Conservation (phyloP, 1,140 invertebrate genomes). For the Hesperophylax magnus region DNA sequence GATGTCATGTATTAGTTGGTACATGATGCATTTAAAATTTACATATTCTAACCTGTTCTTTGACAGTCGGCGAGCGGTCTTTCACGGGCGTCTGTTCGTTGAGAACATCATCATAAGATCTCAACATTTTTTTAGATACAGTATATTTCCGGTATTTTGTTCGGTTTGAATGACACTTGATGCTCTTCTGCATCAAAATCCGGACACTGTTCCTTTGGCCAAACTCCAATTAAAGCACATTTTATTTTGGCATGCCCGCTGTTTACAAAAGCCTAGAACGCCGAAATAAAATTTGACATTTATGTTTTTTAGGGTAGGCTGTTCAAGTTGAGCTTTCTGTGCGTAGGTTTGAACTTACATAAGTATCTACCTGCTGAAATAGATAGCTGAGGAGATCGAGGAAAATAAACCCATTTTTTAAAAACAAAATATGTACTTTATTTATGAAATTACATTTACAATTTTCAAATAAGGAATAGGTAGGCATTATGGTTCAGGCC, state of each 20-base stretch:
- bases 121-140: constrained; percentile 15
- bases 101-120: constrained; percentile 48
- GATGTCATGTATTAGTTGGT: too few relatives aligned
- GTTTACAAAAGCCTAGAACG: not conserved
- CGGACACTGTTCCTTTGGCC: not conserved
- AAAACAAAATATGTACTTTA: too few relatives aligned
- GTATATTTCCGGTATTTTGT: not conserved
- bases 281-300: not conserved
- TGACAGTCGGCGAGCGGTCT: constrained; percentile 45
- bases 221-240: constrained; percentile 18
- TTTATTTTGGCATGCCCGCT: constrained; percentile 30
- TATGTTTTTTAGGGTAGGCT: not conserved
- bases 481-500: too few relatives aligned
- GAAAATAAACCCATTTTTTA: too few relatives aligned
- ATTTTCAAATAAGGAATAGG: too few relatives aligned
- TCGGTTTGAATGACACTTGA: not conserved
- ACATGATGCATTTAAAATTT: not conserved
- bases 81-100: constrained; percentile 25
- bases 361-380: too few relatives aligned
- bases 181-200: not conserved
- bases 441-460: too few relatives aligned
- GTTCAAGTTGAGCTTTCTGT: too few relatives aligned
- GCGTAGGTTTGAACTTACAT: too few relatives aligned
- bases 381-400: too few relatives aligned
- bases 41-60: constrained; percentile 47